phyloP scores from a whole-genome alignment of 2,797 vertebrate genomes.

The Xiphophorus birchmanni region DNA sequence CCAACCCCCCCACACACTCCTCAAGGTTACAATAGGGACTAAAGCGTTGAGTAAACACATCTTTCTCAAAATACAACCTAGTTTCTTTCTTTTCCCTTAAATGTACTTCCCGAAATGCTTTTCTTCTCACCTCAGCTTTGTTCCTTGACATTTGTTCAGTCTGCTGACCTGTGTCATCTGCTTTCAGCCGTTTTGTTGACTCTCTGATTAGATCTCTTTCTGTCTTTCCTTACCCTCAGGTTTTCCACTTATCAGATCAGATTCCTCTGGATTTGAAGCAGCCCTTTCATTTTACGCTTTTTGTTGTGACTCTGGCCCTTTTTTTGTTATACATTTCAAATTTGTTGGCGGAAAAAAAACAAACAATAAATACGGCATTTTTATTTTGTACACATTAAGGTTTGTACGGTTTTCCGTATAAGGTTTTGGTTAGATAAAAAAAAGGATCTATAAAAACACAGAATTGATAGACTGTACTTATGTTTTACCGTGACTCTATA shows the following conservation, averaged over 20 bases:
- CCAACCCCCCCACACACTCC: constrained; percentile 66
- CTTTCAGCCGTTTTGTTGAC: constrained; percentile 49
- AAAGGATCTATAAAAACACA: neutral
- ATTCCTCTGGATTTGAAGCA: constrained; percentile 2
- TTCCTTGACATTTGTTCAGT: constrained; percentile 49
- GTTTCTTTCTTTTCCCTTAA: constrained; percentile 57
- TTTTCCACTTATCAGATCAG: constrained; percentile 34
- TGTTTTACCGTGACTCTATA: neutral
- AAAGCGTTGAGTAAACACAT: constrained; percentile 78
- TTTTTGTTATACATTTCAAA: neutral
- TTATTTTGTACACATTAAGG: neutral
- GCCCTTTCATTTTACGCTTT: neutral
- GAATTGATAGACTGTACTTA: neutral
- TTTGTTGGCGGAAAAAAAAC: neutral
- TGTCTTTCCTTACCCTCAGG: constrained; percentile 15
- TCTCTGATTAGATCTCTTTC: constrained; percentile 54
- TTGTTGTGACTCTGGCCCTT: neutral
- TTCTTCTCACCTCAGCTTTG: constrained; percentile 58
- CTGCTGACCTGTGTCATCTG: constrained; percentile 57
- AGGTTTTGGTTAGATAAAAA: neutral
- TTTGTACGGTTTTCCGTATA: neutral
- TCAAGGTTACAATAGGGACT: constrained; percentile 71
- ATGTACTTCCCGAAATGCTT: constrained; percentile 53
- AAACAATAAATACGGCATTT: neutral
- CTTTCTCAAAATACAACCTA: constrained; percentile 61